Conservation (phyloP, 1,140 invertebrate genomes). For the Hyles vespertilio region DNA sequence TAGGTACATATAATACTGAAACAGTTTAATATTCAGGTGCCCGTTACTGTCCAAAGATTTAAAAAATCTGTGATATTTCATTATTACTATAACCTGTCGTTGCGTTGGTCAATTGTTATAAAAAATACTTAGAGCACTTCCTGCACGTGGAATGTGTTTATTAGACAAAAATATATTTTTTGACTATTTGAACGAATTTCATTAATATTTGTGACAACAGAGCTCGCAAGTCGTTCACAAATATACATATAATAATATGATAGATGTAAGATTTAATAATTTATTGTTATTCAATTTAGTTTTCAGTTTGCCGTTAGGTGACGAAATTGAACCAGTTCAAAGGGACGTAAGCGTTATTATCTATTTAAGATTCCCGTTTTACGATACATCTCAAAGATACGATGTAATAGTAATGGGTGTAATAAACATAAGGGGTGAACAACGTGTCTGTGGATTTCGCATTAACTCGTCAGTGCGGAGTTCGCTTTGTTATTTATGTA, state of each 20-base stretch:
- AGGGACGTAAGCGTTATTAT: slow-evolving; percentile 74
- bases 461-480: slow-evolving; percentile 44
- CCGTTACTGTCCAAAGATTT: slow-evolving; percentile 75
- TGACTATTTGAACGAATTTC: slow-evolving; percentile 72
- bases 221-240: slow-evolving; percentile 68
- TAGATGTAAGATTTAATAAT: slow-evolving; percentile 73
- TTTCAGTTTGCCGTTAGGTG: slow-evolving; percentile 68
- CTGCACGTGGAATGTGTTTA: slow-evolving; percentile 55
- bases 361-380: slow-evolving; percentile 54
- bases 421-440: slow-evolving; percentile 47
- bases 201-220: slow-evolving; percentile 66
- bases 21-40: slow-evolving; percentile 49
- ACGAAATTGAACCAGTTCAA: slow-evolving; percentile 70
- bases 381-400: slow-evolving; percentile 46
- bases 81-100: slow-evolving; percentile 71
- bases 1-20: slow-evolving; percentile 61
- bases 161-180: slow-evolving; percentile 74
- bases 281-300: slow-evolving; percentile 75
- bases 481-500: slow-evolving; percentile 63
- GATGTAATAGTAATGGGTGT: slow-evolving; percentile 48
- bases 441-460: slow-evolving; percentile 56
- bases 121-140: slow-evolving; percentile 65
- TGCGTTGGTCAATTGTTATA: slow-evolving; percentile 76
- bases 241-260: slow-evolving; percentile 63
- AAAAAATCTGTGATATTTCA: slow-evolving; percentile 77